These are phyloP conservation scores for Dipodomys spectabilis DNA, from an alignment of 2,113 vertebrate species.

Conservation along the genomic window DNA sequence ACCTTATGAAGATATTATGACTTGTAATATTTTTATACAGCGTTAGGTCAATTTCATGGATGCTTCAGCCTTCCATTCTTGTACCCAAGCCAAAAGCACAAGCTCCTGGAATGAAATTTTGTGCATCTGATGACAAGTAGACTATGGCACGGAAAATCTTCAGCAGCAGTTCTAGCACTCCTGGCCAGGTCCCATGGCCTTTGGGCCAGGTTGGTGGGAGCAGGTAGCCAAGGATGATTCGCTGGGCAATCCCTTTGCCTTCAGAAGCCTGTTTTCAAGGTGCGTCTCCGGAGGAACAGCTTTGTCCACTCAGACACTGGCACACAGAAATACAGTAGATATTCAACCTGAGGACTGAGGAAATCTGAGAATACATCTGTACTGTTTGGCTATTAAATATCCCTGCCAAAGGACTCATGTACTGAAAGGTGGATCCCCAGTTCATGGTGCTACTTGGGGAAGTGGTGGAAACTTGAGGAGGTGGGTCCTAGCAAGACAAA, in stretches of 20 bases:
- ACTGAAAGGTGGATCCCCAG: neutral
- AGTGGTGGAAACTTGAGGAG: neutral
- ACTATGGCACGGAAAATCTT: constrained; percentile 19
- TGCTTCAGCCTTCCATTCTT: constrained; percentile 34
- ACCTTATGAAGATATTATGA: neutral
- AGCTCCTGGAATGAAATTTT: constrained; percentile 54
- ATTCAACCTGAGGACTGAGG: neutral
- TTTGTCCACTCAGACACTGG: neutral
- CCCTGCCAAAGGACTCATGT: neutral
- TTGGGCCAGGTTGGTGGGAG: neutral
- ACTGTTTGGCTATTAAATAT: neutral
- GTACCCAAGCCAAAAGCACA: constrained; percentile 40
- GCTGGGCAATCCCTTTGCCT: neutral
- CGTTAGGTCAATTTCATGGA: constrained; percentile 56
- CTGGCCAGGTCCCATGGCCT: neutral
- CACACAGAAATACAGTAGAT: neutral
- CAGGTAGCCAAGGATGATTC: neutral
- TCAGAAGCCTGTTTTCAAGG: neutral
- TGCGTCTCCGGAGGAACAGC: neutral
- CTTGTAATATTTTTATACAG: constrained; percentile 34
- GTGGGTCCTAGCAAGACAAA: neutral
- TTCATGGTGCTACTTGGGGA: neutral
- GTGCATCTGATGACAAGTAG: constrained; percentile 44
- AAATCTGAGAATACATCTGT: neutral
- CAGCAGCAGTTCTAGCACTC: neutral